A percentile compares a stretch with the other conserved stretches of the same genome.
phyloP scores from a whole-genome alignment of 2,113 vertebrate species.

The Brachirus orientalis region DNA sequence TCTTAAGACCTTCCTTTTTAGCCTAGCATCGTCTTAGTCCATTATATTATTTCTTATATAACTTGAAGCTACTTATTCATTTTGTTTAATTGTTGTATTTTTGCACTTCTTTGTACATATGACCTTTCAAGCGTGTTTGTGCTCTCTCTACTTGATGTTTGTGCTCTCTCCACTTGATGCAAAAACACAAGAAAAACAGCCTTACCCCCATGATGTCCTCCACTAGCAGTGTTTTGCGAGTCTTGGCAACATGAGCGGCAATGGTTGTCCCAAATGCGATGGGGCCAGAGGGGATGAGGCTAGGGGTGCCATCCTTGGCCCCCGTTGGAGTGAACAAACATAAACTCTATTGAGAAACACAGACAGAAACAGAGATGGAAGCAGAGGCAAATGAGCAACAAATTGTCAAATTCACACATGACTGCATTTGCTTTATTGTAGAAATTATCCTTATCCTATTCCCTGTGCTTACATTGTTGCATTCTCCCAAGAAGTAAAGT shows the following conservation, averaged over 20 bases:
- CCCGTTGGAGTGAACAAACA: constrained; percentile 94
- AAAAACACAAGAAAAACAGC: not conserved
- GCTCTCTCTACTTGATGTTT: too few species aligned
- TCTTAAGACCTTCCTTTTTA: too few species aligned
- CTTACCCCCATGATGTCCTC: constrained; percentile 95
- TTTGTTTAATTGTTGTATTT: too few species aligned
- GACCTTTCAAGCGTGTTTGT: too few species aligned
- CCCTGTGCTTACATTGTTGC: constrained; percentile 95
- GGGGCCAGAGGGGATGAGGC: constrained; percentile 90
- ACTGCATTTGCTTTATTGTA: not conserved
- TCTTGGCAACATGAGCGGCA: constrained; percentile 97
- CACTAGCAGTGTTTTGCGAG: constrained; percentile 91
- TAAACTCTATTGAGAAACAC: constrained; percentile 86
- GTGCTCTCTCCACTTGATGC: too few species aligned
- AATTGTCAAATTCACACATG: constrained; percentile 8
- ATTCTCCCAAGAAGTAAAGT: constrained; percentile 99
- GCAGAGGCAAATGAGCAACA: not conserved
- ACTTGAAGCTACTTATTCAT: too few species aligned
- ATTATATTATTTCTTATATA: too few species aligned
- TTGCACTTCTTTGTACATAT: too few species aligned
- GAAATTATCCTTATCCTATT: not conserved
- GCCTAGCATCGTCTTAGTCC: too few species aligned
- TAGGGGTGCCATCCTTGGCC: constrained; percentile 89
- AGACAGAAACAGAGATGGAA: constrained; percentile 12
- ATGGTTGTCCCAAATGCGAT: constrained; percentile 92